Base-by-base conservation (phyloP, 2,888 invertebrate species). In the Drosophila kambysellisi region DNA sequence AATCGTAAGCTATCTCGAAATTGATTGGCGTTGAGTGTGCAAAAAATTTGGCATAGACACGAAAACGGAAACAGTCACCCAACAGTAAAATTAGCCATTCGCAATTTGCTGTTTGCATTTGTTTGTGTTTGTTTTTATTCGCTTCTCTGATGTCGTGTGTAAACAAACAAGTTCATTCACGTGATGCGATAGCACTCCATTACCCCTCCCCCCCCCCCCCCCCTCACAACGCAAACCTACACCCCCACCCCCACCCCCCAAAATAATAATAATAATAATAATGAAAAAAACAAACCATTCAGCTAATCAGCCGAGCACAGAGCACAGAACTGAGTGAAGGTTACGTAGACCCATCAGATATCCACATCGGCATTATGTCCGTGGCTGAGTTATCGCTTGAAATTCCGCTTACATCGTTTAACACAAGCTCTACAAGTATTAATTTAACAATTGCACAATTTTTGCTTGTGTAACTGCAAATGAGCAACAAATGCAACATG, bases 1-100 rank as follows among this genome's bases (percentile, higher is more conserved):
- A 83, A 88, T 84, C 83, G 81, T 89, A 85, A 88, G 83, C 70
- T 81, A 75, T 77, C 69, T 75, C 66, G 59, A 81, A 85, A 81
- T 88, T 85, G 88, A 85, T 85, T 85, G 88, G 79, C 81, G 88
- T 86, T 81, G 84, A 85, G 84, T 85, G 86, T 72, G 76, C 57
- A 63, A 74, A 83, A 85, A 83, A 83, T 86, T 83, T 72, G 81
- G 64, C 60, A 70, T 63, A 68, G 81, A 83, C 86, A 78, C 81
- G 86, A 83, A 74, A 72, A 63, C 75, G 74, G 68, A 78, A 78
- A 65, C 50, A 70, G 64, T 62, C 64, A 56, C 53, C 60, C 35
- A 29, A 17, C 46, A 75, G 50, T 43, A 46, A 64, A 52, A 70
- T 72, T 66, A 59, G 56, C 58, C 60, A 72, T 69, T 53, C 48